Evolutionary conservation across 2,797 vertebrate genomes (phyloP), one percentile per base, ranked within the genome.

Genomic region (Sorex maritimensis): DNA sequence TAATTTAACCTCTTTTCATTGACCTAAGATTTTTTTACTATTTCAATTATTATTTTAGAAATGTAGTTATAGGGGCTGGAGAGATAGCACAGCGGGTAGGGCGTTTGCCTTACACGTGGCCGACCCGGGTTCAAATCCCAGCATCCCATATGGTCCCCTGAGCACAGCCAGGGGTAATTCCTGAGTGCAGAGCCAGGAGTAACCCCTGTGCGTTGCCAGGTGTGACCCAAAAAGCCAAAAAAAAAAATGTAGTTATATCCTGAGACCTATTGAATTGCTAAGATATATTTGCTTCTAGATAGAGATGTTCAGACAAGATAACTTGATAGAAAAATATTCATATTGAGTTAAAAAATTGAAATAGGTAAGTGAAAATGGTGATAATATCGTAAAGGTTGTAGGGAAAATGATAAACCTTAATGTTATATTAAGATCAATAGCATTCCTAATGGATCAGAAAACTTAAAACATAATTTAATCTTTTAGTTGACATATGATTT

Each of bases 401-500:
- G 19, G 23, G 58, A 80, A 19, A 88, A 58, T 82, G 8, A 55
- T 44, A 52, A 69, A 44, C 72, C 6, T 8, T 80, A 65, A 80
- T 46, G 63, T 82, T 82, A n/a, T 74, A 11, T 68, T 49, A 49
- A 49, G 49, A 52, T 52, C 10, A 52, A 2, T 81, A 81, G 9
- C 13, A 86, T 74, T 82, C 24, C 28, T 85, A 81, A 30, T 89
- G 74, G 86, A 81, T 91, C 34, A 75, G 38, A 94, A 84, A 92
- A n/a, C 34, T 73, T 88, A 69, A 61, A 87, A 73, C 14, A 84
- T 79, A 87, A 10, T 73, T 92, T 88, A 90, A 73, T 0, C 6
- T 85, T 89, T 6, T 71, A 72, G 17, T 17, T 93, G 73, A 86
- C 21, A 94, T 34, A 71, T 91, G 10, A 34, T 69, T 90, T 87